Evolutionary conservation across 1,140 invertebrate species (phyloP), one percentile per base, ranked within the genome.

Genomic region (Pseudomyrmex pallidus): DNA sequence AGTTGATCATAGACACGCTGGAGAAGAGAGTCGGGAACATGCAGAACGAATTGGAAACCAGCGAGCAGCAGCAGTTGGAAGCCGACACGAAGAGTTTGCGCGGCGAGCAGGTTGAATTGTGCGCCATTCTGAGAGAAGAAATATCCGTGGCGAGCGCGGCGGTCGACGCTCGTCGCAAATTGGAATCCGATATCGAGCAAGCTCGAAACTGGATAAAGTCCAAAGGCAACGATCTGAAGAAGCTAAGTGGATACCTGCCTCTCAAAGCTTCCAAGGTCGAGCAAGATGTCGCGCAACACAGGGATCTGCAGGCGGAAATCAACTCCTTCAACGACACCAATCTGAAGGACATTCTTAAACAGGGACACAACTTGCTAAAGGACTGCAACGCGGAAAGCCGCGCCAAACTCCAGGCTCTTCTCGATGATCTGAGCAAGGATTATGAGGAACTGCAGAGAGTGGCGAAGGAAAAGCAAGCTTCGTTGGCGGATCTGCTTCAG

Each of bases 11-110:
- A 56, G 97, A 98, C 84, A 97, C 97, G 2, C 92, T 98, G 9
- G 96, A 97, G 86, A 97, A 97, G 91, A 96, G 98, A 63, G 96
- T 98, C 4, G 96, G 96, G 59, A 97, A 97, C 72, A 97, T 99
- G 94, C 96, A 97, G 89, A 96, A 96, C 83, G 98, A 99, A 92
- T 91, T 99, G n/a, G 98, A 98, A 91, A 95, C 96, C 74, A 95
- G 95, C 20, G 97, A 98, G 91, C 96, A 97, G 82, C 95, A 96
- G 82, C 95, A 97, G 91, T 90, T 98, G 59, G 96, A 97, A 91
- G 95, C 95, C 0, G 95, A 96, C 17, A 93, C 97, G 72, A 95
- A 95, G 85, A 95, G 96, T 90, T 91, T 97, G 8, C 95, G 95
- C 35, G 94, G 95, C 0, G 97, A 98, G 91, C 96, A 97, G 87